Percentiles rank a stretch among this genome's conserved stretches.
Evolutionary conservation across 2,113 vertebrate species (phyloP).

Genomic region (Aramus guarauna): DNA sequence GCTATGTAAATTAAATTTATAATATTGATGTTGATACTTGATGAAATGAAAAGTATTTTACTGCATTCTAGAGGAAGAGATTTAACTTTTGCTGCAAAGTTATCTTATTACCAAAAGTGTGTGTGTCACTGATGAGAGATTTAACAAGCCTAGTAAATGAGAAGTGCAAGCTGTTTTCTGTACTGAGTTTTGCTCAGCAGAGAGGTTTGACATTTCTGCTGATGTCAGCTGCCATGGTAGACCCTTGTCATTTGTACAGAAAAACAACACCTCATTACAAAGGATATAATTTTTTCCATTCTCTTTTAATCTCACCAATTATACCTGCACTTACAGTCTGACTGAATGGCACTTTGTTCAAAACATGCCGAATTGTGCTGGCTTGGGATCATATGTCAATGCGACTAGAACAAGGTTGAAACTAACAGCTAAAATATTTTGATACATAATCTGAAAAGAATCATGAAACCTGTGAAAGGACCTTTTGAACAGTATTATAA

Average conservation of each 20-base stretch:
- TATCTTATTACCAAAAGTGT: not conserved
- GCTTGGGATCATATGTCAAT: not conserved
- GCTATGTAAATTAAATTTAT: not conserved
- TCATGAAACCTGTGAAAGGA: not conserved
- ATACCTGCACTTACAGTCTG: not conserved
- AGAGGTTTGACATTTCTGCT: slow-evolving; percentile 9
- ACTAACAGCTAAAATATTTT: slow-evolving; percentile 10
- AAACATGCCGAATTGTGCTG: not conserved
- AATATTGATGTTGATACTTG: not conserved
- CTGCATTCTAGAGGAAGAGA: not conserved
- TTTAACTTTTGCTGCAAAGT: not conserved
- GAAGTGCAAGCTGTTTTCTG: not conserved
- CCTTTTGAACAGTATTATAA: not conserved
- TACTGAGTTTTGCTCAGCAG: not conserved
- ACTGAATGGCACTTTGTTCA: not conserved
- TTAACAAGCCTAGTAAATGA: slow-evolving; percentile 16
- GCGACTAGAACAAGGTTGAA: not conserved
- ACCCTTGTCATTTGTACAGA: not conserved
- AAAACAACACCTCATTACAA: not conserved
- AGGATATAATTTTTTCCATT: not conserved
- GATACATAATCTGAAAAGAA: not conserved
- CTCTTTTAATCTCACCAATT: not conserved
- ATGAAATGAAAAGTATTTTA: not conserved
- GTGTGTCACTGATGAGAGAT: not conserved
- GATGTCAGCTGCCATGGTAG: slow-evolving; percentile 8